Percentiles rank a stretch among this genome's conserved stretches.
These are phyloP conservation scores for Lepilemur septentrionalis DNA, from an alignment of 2,797 vertebrate species.

Conservation along the genomic window DNA sequence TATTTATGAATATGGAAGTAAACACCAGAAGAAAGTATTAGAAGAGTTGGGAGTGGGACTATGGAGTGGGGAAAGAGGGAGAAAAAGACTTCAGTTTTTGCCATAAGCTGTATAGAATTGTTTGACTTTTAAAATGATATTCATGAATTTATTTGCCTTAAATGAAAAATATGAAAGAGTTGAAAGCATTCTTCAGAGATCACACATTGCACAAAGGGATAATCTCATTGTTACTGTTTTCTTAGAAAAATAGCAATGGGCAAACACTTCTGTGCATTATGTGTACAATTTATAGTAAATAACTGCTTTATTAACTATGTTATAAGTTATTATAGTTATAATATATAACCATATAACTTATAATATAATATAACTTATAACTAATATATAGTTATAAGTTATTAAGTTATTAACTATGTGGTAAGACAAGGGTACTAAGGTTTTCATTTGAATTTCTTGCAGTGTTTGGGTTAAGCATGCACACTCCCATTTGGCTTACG, in stretches of 20 bases:
- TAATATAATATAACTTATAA: too few species aligned
- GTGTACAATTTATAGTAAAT: neutral
- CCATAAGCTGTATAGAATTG: neutral
- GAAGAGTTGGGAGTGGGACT: neutral
- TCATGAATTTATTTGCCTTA: neutral
- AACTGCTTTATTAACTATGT: neutral
- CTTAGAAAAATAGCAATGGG: neutral
- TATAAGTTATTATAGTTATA: too few species aligned
- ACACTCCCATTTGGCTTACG: neutral
- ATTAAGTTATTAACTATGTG: neutral
- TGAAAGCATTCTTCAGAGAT: neutral
- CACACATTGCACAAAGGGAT: neutral
- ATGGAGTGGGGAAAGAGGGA: accelerated
- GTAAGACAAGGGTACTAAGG: neutral
- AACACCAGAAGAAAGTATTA: neutral
- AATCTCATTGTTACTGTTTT: slow-evolving; percentile 6
- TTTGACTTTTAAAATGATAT: slow-evolving; percentile 2
- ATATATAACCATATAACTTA: too few species aligned
- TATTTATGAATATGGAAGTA: neutral
- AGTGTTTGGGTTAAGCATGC: neutral
- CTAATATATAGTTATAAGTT: too few species aligned
- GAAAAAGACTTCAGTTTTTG: neutral
- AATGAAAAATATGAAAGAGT: neutral
- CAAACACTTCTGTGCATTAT: neutral
- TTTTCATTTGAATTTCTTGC: neutral